Base-by-base conservation (phyloP, 2,113 vertebrate species). In the Nibea albiflora region DNA sequence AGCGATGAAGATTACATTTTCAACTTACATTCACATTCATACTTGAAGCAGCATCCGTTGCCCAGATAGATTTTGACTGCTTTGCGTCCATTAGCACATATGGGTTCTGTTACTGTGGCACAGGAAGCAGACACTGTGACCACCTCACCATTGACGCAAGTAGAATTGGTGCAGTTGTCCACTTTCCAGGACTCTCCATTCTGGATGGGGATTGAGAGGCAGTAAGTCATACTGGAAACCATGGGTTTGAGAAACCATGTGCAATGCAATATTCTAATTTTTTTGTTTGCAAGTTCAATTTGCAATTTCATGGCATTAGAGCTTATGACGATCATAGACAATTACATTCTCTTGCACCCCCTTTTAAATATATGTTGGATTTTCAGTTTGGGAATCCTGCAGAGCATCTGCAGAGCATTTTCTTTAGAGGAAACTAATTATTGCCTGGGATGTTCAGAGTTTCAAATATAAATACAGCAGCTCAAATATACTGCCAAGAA, bases 21-120 rank as follows among this genome's bases (percentile, higher is more conserved):
- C 22, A 50, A 74, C 98, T 96, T 95, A 98, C 97, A 99, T 92
- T 95, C 91, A 92, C 98, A 99, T 50, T 96, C 93, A 4, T 96
- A 95, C 5, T 90, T 86, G 24, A 89, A 93, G 87, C 97, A 99
- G 77, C 98, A 99, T 72, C 95, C 93, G 0, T 94, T 84, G 3
- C 86, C 57, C 24, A 96, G 93, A 6, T 89, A 90, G 56, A 96
- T 87, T 73, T 93, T 88, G 20, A 94, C 2, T 11, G 94, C 58
- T 0, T 92, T 91, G 49, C 95, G 95, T 46, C 93, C 95, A 15
- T 96, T 98, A 22, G 88, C 80, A 46, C 98, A 99, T 12, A 76
- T 86, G 0, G 93, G 88, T 44, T 78, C 15, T 47, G 90, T 75
- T 4, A 66, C 19, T 8, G 72, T 68, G 0, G 93, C 83, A 72